Conservation (phyloP, 1,140 invertebrate genomes). For the Rhynchophorus ferrugineus region DNA sequence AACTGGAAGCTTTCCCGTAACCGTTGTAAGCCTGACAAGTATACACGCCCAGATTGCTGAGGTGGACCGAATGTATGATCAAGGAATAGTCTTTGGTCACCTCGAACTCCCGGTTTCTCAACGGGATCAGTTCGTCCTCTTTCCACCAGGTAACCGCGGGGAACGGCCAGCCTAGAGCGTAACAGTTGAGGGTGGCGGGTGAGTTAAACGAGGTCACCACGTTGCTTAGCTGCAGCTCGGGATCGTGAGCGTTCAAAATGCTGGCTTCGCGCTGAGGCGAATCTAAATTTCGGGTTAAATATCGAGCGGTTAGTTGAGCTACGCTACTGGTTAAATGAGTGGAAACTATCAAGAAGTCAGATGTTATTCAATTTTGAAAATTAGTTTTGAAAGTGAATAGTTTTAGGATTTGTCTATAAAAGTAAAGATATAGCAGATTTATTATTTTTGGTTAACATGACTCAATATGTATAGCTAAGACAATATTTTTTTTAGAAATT, state of each 20-base stretch:
- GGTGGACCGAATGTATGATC: conserved; percentile 59
- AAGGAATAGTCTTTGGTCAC: conserved; percentile 66
- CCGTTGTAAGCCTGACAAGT: conserved; percentile 84
- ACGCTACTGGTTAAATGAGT: conserved; percentile 2
- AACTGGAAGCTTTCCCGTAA: conserved; percentile 64
- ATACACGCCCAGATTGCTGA: conserved; percentile 71
- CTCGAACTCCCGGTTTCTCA: conserved; percentile 62
- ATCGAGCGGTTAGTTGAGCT: conserved; percentile 7
- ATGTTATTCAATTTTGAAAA: conserved; percentile 13
- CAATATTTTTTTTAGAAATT: too few species aligned
- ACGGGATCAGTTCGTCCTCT: conserved; percentile 59
- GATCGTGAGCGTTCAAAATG: conserved; percentile 47
- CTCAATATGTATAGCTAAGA: too few species aligned
- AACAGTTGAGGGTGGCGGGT: conserved; percentile 67
- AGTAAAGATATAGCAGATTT: too few species aligned
- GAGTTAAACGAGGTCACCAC: conserved; percentile 63
- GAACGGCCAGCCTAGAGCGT: conserved; percentile 72
- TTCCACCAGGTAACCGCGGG: conserved; percentile 83
- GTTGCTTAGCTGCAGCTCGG: conserved; percentile 41
- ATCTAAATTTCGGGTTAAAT: conserved; percentile 14
- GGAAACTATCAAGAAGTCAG: conserved; percentile 6
- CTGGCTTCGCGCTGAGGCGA: conserved; percentile 36
- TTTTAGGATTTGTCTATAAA: too few species aligned
- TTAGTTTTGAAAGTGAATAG: too few species aligned
- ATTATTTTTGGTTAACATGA: too few species aligned